Conservation (phyloP, 2,797 vertebrate genomes). For the Diglossa cyanea region DNA sequence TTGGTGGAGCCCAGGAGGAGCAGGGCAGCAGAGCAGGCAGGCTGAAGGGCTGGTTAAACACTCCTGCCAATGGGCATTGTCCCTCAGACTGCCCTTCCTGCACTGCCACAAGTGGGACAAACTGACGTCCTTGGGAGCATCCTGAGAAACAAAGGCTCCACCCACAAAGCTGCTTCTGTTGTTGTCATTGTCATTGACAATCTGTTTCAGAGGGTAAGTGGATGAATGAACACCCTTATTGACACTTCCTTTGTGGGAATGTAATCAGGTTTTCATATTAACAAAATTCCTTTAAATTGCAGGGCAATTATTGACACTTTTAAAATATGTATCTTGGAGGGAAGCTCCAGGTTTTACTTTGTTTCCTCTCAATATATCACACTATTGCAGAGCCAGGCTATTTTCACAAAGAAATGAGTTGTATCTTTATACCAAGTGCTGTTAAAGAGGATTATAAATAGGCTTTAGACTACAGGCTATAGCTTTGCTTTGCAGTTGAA, state of each 20-base stretch:
- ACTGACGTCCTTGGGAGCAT: not conserved
- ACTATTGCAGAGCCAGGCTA: conserved; percentile 6
- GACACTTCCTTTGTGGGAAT: not conserved
- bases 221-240: not conserved
- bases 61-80: not conserved
- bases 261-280: not conserved
- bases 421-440: conserved; percentile 55
- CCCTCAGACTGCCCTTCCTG: not conserved
- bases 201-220: not conserved
- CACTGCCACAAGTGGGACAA: not conserved
- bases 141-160: not conserved
- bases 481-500: conserved; percentile 61
- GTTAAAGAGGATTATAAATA: conserved; percentile 67
- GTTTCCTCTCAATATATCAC: conserved; percentile 36
- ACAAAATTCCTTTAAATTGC: not conserved
- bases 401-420: conserved; percentile 62
- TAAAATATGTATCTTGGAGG: not conserved
- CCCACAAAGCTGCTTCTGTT: not conserved
- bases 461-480: conserved; percentile 60
- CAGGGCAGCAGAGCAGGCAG: not conserved
- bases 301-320: not conserved
- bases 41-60: not conserved
- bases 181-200: not conserved
- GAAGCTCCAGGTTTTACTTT: not conserved
- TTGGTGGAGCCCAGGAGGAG: not conserved